phyloP scores from a whole-genome alignment of 2,797 vertebrate genomes.

The Luscinia megarhynchos region DNA sequence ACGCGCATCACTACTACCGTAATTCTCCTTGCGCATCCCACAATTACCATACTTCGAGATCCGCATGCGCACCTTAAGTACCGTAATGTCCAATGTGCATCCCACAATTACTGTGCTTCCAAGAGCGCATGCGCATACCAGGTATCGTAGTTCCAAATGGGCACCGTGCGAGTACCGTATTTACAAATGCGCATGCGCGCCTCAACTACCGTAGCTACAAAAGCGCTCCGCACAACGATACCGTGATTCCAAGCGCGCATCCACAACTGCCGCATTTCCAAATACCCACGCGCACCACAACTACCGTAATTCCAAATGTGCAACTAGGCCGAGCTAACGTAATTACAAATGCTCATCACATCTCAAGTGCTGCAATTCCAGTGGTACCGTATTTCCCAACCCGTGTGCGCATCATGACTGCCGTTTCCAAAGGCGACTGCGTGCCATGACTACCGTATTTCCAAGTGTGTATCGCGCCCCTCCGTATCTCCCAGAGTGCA shows the following conservation, averaged over 20 bases:
- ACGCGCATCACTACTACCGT: accelerated
- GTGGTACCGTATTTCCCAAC: accelerated
- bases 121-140: accelerated
- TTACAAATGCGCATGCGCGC: not conserved
- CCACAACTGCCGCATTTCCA: not conserved
- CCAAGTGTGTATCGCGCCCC: accelerated
- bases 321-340: not conserved
- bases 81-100: accelerated
- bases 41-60: accelerated
- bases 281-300: accelerated
- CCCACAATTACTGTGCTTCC: accelerated
- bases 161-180: accelerated
- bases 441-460: not conserved
- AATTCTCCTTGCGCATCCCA: accelerated
- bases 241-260: not conserved
- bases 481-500: accelerated
- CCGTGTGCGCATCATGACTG: accelerated
- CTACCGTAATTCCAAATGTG: not conserved
- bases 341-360: accelerated
- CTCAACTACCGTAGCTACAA: accelerated
- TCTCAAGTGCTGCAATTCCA: not conserved
- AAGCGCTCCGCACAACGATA: accelerated
- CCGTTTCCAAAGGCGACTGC: accelerated
- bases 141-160: accelerated
- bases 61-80: accelerated